Evolutionary conservation across 2,888 invertebrate species (phyloP), one percentile per base, ranked within the genome.

Genomic region (Panorpa germanica): DNA sequence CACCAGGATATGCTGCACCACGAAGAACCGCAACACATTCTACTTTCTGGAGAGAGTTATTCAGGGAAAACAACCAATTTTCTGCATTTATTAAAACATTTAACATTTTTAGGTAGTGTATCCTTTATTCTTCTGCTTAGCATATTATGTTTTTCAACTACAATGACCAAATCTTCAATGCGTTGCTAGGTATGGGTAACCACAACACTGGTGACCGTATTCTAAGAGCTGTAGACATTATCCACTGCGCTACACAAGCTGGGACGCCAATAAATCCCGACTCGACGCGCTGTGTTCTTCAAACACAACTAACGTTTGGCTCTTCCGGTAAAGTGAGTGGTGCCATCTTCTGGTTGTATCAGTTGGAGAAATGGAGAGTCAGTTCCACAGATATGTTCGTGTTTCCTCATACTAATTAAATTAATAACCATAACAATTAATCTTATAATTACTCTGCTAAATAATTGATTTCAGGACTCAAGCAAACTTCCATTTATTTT

Each of bases 1-100:
- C 88, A 78, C 49, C 88, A 90, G 58, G 78, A 86, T 46, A 82
- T 85, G 55, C 54, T 88, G 39, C 91, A 91, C 49, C 81, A 90
- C 48, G 72, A 76, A 40, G 72, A 75, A 40, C 71, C 77, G 3
- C 86, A 91, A 51, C 76, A 83, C 49, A 74, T 93, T 35, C 62
- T 91, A 4, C 68, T 93, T 39, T 73, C 82, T 23, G 91, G 91
- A 2, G 91, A 91, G 59, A 81, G 80, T 39, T 78, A 78, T 45
- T 80, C 90, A 1, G 91, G 91, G 2, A 93, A 93, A 59, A 82
- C 88, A 1, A 77, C 78, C 18, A 85, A 77, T 47, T 76, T 78
- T 50, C 57, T 74, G 21, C 70, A 83, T 38, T 56, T 85, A 24
- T 57, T 90, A 18, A 69, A 73, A 29, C 91, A 93, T 49, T 62